Conservation (phyloP, 1,140 invertebrate genomes). For the Cotesia vestalis region DNA sequence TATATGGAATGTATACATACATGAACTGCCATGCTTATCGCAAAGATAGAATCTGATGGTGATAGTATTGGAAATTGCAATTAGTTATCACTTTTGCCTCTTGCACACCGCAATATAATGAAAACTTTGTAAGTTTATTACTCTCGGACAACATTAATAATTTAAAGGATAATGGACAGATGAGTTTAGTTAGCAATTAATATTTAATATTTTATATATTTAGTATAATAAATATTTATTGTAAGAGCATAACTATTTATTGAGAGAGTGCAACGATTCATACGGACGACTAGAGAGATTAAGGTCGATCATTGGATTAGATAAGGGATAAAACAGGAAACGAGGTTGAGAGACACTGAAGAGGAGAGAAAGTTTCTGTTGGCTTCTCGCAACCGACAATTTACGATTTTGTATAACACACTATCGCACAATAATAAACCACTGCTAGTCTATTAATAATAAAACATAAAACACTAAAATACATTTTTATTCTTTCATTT, state of each 20-base stretch:
- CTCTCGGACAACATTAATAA: no score
- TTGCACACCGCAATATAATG: no score
- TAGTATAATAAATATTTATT: no score
- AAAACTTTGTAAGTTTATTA: no score
- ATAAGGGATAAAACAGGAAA: slow-evolving; percentile 56
- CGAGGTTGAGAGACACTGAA: slow-evolving; percentile 58
- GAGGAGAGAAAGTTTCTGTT: slow-evolving; percentile 33
- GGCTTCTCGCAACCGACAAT: slow-evolving; percentile 59
- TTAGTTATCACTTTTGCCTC: no score
- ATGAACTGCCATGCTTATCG: no score
- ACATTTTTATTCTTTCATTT: neutral
- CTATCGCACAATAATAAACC: slow-evolving; percentile 22
- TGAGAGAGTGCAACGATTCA: slow-evolving; percentile 23
- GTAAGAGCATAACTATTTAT: neutral
- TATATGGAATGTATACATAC: no score
- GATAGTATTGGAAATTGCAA: no score
- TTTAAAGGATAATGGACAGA: no score
- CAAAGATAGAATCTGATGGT: no score
- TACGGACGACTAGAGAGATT: neutral
- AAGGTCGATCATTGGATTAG: slow-evolving; percentile 18
- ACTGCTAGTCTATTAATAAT: slow-evolving; percentile 12
- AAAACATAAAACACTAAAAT: neutral
- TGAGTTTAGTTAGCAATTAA: no score
- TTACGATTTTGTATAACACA: slow-evolving; percentile 55
- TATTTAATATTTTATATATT: no score